Percentiles rank a stretch among this genome's conserved stretches.
Conservation (phyloP, 2,888 invertebrate species). For the Archips xylosteana region DNA sequence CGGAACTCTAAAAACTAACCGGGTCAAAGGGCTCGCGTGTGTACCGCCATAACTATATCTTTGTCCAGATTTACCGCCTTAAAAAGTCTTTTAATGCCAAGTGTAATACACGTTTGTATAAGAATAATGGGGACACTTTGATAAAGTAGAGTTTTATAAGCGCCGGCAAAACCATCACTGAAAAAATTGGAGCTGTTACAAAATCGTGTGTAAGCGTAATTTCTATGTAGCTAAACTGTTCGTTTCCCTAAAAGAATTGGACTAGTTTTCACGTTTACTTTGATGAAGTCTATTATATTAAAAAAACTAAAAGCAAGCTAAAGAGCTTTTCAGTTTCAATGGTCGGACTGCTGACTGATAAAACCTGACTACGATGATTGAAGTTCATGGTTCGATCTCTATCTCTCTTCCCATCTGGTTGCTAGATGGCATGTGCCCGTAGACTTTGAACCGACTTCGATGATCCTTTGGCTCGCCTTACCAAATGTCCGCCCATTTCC, state of each 20-base stretch:
- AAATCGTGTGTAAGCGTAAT: background rate
- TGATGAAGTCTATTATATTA: too few relatives aligned
- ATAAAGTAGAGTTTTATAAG: background rate
- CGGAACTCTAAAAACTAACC: constrained; percentile 49
- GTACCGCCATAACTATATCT: constrained; percentile 76
- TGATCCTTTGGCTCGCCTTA: too few relatives aligned
- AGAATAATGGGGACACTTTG: background rate
- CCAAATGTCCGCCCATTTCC: too few relatives aligned
- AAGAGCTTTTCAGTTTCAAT: too few relatives aligned
- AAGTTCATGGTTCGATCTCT: too few relatives aligned
- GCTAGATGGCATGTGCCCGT: too few relatives aligned
- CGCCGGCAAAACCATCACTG: background rate
- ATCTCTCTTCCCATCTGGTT: background rate
- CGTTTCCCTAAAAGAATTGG: background rate
- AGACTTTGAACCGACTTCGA: too few relatives aligned
- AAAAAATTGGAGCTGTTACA: background rate
- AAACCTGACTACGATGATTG: too few relatives aligned
- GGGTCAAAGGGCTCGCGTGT: constrained; percentile 77
- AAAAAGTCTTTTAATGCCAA: constrained; percentile 5
- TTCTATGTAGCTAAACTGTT: background rate
- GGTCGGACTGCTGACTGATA: too few relatives aligned
- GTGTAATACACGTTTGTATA: background rate
- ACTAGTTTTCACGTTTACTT: background rate
- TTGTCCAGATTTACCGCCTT: constrained; percentile 71
- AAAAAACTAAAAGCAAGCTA: too few relatives aligned